Base-by-base conservation (phyloP, 2,797 vertebrate species). In the Eutrigla gurnardus region DNA sequence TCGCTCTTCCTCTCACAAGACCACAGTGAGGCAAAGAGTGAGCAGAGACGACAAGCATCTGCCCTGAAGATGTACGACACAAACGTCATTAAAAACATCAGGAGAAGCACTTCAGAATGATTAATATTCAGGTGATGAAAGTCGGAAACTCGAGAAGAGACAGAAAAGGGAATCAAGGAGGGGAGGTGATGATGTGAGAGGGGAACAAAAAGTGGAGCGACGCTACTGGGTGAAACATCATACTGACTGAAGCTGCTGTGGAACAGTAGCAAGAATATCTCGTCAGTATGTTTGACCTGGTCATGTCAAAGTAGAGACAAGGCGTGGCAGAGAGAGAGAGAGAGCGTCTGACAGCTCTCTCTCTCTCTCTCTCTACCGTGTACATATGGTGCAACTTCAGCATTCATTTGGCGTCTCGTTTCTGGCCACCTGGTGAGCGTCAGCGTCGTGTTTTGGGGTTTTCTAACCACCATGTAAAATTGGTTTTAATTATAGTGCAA, bases 261-360 rank as follows among this genome's bases (percentile, higher is more conserved):
- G 82, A 77, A 63, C 32, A 35, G 78, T 3, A 32, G 59, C 65
- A 43, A 52, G 43, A 83, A 82, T 75, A 80, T 74, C 70, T 70
- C 5, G 0, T 65, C 33, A 65, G 45, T 69, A 49, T 53, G 37
- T 79, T 65, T 84, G 84, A 85, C 81, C 84, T 75, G 78, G 52
- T 58, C 68, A 6, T 66, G 80, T 83, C 78, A 81, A 57, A 77
- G 46, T 37, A 3, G 65, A 73, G 57, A 73, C 52, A 67, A 74
- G 67, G 70, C 60, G 33, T 39, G 55, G 70, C 53, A 35, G 70
- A 64, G 14, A 55, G 32, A 17, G 13, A 70, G 2, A 33, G 64
- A 72, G 25, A 25, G 25, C 25, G 1, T 25, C 12, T 32, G 76
- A 69, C 37, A 73, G 66, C 18, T 64, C 15, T 12, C 12, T 54